A percentile compares a stretch with the other conserved stretches of the same genome.
Evolutionary conservation across 2,888 invertebrate species (phyloP).

Genomic region (Cosmia pyralina): DNA sequence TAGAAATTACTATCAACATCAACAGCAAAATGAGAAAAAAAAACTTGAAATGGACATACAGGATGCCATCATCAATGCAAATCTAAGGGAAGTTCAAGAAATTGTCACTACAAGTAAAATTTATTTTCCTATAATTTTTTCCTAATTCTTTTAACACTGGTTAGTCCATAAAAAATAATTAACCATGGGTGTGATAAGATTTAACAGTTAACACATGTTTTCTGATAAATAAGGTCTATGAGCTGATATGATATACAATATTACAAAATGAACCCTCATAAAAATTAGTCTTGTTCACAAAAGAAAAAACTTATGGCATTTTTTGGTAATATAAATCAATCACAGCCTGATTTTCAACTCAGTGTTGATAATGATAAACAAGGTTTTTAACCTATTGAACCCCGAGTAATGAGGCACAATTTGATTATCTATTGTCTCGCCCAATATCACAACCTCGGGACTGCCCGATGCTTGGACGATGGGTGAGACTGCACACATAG

Average conservation of each 20-base stretch:
- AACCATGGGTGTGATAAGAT: neutral
- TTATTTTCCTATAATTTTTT: no score
- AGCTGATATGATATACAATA: neutral
- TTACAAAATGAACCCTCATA: neutral
- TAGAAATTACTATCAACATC: slow-evolving; percentile 67
- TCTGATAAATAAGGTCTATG: neutral
- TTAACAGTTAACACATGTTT: neutral
- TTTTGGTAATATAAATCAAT: neutral
- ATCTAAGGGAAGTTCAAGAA: slow-evolving; percentile 76
- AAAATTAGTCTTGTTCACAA: neutral
- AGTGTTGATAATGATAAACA: neutral
- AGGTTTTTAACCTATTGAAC: neutral
- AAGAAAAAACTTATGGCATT: no score
- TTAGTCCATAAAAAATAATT: neutral
- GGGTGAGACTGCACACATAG: no score
- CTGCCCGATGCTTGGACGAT: no score
- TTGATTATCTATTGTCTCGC: no score
- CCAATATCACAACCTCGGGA: no score
- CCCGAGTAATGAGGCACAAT: no score
- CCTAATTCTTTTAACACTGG: neutral
- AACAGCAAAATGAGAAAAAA: slow-evolving; percentile 73
- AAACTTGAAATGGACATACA: slow-evolving; percentile 81
- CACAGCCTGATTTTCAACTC: neutral
- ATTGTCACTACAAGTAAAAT: slow-evolving; percentile 74
- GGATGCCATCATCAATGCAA: slow-evolving; percentile 83